Conservation (phyloP, 2,113 vertebrate genomes). For the Grammomys dolichurus region DNA sequence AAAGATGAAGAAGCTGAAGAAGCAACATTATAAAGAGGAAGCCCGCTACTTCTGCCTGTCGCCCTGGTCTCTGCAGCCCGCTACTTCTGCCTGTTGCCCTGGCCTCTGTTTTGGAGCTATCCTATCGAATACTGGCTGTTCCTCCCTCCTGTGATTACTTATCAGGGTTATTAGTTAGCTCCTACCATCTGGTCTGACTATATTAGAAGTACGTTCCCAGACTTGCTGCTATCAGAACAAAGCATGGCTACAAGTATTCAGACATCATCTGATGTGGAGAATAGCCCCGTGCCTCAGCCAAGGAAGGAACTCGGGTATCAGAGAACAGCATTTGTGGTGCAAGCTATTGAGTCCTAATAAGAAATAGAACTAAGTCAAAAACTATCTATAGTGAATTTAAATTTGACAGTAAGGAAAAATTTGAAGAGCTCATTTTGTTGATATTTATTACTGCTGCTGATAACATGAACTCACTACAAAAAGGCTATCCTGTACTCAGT, state of each 20-base stretch:
- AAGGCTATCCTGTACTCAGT: background rate
- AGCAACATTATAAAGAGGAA: background rate
- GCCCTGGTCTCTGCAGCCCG: too few species aligned
- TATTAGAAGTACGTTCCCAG: background rate
- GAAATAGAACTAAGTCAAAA: background rate
- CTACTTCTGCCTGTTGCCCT: background rate
- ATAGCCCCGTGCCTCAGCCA: background rate
- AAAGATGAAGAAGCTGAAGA: background rate
- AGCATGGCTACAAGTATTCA: rapidly evolving
- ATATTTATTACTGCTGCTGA: background rate
- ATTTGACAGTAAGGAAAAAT: slow-evolving; percentile 18
- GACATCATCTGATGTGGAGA: background rate
- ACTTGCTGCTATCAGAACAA: background rate
- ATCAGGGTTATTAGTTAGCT: background rate
- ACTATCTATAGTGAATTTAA: background rate
- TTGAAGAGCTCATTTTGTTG: background rate
- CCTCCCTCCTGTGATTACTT: rapidly evolving
- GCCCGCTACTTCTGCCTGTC: background rate
- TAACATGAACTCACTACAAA: background rate
- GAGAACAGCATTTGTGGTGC: rapidly evolving
- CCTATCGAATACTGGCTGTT: background rate
- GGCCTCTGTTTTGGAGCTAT: background rate
- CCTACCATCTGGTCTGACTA: background rate
- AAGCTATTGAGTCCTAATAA: background rate
- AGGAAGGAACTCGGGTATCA: background rate